phyloP scores from a whole-genome alignment of 2,888 invertebrate genomes.

The Lepidocyrtoides sp. region DNA sequence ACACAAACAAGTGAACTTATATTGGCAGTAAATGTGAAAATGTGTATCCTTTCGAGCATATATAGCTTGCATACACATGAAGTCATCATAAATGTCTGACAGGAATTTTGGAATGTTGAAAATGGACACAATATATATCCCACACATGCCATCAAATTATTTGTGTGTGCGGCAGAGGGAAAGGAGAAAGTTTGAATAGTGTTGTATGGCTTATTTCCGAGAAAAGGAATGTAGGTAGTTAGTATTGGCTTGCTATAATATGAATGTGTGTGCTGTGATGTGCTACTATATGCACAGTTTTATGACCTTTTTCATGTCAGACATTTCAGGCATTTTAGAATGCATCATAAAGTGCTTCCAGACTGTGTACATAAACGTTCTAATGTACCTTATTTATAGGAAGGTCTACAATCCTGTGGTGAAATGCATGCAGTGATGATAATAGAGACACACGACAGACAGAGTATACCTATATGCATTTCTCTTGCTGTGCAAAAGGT shows the following conservation, averaged over 20 bases:
- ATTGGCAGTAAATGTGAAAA: constrained; percentile 62
- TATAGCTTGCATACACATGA: constrained; percentile 34
- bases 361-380: background rate
- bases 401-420: constrained; percentile 10
- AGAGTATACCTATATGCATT: background rate
- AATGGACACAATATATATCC: constrained; percentile 58
- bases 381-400: constrained; percentile 5
- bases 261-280: background rate
- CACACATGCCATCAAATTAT: constrained; percentile 26
- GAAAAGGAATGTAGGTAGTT: background rate
- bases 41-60: constrained; percentile 45
- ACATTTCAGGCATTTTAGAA: constrained; percentile 59
- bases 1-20: constrained; percentile 51
- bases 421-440: constrained; percentile 69
- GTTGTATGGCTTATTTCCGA: background rate
- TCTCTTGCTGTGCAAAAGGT: background rate
- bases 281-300: constrained; percentile 27
- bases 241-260: background rate
- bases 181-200: constrained; percentile 41
- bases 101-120: constrained; percentile 62
- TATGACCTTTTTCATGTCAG: constrained; percentile 73
- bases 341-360: constrained; percentile 56
- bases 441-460: constrained; percentile 47
- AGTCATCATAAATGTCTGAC: constrained; percentile 73
- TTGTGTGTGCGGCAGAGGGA: constrained; percentile 2